phyloP scores from a whole-genome alignment of 2,888 invertebrate genomes.

The Helleia helle region DNA sequence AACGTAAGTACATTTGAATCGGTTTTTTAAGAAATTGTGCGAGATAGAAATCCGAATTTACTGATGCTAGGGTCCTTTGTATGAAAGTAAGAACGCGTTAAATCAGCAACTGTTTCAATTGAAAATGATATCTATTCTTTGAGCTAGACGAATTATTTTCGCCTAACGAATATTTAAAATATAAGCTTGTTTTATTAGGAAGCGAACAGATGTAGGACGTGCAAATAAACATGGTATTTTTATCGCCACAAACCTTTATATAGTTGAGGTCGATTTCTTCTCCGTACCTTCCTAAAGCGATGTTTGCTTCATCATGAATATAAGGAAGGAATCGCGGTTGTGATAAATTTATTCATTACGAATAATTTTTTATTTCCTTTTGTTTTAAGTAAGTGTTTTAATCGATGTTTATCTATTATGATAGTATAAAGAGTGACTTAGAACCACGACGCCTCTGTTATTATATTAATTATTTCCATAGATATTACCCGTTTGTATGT shows the following conservation, averaged over 20 bases:
- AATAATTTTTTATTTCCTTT: neutral
- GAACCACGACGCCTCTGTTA: neutral
- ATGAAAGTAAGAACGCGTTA: conserved; percentile 36
- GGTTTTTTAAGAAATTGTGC: conserved; percentile 44
- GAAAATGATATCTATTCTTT: neutral
- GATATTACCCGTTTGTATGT: conserved; percentile 42
- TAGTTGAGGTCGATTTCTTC: conserved; percentile 72
- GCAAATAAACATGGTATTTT: conserved; percentile 74
- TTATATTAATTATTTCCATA: neutral
- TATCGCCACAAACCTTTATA: conserved; percentile 72
- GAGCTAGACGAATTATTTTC: conserved; percentile 35
- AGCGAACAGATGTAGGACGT: conserved; percentile 65
- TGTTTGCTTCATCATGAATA: conserved; percentile 69
- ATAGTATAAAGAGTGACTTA: neutral
- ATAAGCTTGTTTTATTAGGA: conserved; percentile 43
- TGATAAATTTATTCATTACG: conserved; percentile 31
- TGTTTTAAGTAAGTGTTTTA: neutral
- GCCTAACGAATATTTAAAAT: conserved; percentile 25
- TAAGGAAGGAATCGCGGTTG: conserved; percentile 51
- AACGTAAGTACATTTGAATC: conserved; percentile 19
- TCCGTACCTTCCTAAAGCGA: conserved; percentile 66
- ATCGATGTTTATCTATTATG: neutral
- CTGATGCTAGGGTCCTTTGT: conserved; percentile 61
- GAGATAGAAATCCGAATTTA: conserved; percentile 66
- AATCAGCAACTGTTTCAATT: conserved; percentile 28